Percentiles rank a stretch among this genome's conserved stretches.
Conservation (phyloP, 1,140 invertebrate species). For the Cydia pomonella region DNA sequence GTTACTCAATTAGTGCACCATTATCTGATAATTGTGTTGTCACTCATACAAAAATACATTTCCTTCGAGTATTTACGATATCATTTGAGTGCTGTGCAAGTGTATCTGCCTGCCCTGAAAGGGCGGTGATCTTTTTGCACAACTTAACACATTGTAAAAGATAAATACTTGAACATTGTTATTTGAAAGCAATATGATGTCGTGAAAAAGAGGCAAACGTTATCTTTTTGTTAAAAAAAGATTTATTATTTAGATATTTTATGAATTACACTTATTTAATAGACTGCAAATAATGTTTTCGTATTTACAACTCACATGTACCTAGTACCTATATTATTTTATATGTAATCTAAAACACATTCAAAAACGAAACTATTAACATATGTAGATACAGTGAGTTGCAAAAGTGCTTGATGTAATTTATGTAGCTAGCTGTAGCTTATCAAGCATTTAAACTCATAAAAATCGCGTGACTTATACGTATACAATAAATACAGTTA, state of each 20-base stretch:
- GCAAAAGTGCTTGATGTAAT: too few species aligned
- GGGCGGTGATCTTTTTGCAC: background rate
- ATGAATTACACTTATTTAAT: too few species aligned
- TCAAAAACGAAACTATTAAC: too few species aligned
- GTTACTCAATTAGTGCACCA: background rate
- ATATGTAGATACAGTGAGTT: too few species aligned
- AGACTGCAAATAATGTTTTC: too few species aligned
- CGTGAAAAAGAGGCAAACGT: background rate
- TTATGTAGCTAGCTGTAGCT: too few species aligned
- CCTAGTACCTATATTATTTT: too few species aligned
- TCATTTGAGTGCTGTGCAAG: background rate
- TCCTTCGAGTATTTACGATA: background rate
- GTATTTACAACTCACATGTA: too few species aligned
- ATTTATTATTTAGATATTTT: background rate
- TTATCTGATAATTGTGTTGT: constrained; percentile 6
- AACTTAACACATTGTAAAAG: background rate
- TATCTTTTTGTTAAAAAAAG: background rate
- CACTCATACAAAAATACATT: constrained; percentile 20
- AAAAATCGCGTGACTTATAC: too few species aligned
- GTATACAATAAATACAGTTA: too few species aligned
- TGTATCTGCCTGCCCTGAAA: background rate
- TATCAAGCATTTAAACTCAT: too few species aligned
- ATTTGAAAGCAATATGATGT: background rate
- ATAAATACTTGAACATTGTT: background rate
- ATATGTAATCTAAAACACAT: too few species aligned